Base-by-base conservation (phyloP, 1,140 invertebrate genomes). In the Drosophila busckii region DNA sequence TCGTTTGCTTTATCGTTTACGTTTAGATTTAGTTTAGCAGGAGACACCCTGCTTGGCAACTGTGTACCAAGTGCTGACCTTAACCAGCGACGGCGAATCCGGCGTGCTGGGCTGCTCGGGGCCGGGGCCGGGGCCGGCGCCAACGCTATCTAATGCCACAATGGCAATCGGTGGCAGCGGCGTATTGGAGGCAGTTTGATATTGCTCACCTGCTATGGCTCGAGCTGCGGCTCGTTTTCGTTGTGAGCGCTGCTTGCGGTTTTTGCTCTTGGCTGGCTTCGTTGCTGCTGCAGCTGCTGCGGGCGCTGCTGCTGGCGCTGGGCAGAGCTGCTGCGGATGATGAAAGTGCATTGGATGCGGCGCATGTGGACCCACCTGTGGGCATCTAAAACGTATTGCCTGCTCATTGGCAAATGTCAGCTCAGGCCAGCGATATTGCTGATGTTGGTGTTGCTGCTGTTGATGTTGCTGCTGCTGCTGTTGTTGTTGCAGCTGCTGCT, bases 1-100 rank as follows among this genome's bases (percentile, higher is more conserved):
- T 4, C 13, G 34, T 15, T 5, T 8, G 16, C 2, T 12, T 38
- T n/a, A n/a, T n/a, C n/a, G n/a, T n/a, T n/a, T n/a, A n/a, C n/a
- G n/a, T n/a, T n/a, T n/a, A n/a, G n/a, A n/a, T n/a, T n/a, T 28
- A 12, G 25, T 60, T 75, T 86, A 87, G 64, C 85, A 87, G 61
- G 85, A 87, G 54, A 87, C 84, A 53, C 85, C 86, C 68, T 87
- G 86, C 67, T 87, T 87, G 32, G 86, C 80, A 34, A 87, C 86
- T 25, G 86, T 87, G 15, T 87, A 87, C 86, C 86, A 87, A 22
- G 84, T 83, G 59, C 84, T 83, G 28, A 87, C 86, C 26, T 60
- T 87, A 10, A 87, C 86, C 62, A 87, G 60, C 15, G 86, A 87
- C 2, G 86, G 86, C 12, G 86, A 86, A 20, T 84, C 84, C 4